Percentiles rank a stretch among this genome's conserved stretches.
Conservation (phyloP, 2,888 invertebrate species). For the Lobophora halterata region DNA sequence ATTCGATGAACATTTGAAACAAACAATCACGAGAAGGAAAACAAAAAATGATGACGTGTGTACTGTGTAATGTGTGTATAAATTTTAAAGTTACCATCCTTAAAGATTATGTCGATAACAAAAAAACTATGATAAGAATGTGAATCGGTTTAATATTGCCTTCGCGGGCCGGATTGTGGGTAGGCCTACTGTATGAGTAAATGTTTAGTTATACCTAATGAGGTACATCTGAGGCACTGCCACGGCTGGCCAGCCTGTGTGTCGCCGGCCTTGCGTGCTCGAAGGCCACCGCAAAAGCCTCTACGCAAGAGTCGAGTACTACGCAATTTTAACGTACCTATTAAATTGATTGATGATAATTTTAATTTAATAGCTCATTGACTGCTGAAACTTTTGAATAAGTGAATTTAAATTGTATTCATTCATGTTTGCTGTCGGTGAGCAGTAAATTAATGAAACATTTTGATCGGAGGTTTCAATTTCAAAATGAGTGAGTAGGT, state of each 20-base stretch:
- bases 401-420: conserved; percentile 5
- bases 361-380: conserved; percentile 44
- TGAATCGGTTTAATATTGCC: not conserved
- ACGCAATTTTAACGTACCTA: conserved; percentile 41
- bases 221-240: conserved; percentile 7
- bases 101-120: too few species aligned
- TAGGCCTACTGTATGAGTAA: conserved; percentile 17
- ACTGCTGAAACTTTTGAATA: conserved; percentile 19
- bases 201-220: conserved; percentile 13
- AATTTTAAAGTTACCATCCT: too few species aligned
- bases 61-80: too few species aligned
- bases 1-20: too few species aligned
- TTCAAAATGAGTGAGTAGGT: too few species aligned
- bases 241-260: conserved; percentile 51
- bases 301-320: conserved; percentile 25
- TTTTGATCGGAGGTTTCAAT: too few species aligned
- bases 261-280: conserved; percentile 66
- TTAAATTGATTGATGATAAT: conserved; percentile 49
- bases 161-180: not conserved
- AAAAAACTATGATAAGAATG: too few species aligned
- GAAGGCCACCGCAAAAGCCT: conserved; percentile 61
- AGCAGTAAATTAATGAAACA: too few species aligned
- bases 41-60: too few species aligned
- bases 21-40: too few species aligned
- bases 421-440: too few species aligned